Base-by-base conservation (phyloP, 2,888 invertebrate species). In the Lobophora halterata region DNA sequence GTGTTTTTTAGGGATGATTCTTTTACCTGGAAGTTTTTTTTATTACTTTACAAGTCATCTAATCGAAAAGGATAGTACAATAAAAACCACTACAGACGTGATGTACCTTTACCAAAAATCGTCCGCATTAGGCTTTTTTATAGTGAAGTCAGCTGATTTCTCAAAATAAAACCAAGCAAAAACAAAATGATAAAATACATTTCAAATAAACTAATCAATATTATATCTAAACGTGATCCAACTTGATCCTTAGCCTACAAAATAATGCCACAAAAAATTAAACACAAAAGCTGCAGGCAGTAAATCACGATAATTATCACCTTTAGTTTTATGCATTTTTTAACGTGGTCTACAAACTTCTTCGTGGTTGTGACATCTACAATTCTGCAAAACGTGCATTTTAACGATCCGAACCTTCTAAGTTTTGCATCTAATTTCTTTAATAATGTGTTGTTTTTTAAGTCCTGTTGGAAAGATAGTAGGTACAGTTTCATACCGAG, bases 311-410 rank as follows among this genome's bases (percentile, higher is more conserved):
- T 9, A 20, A 40, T 13, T 18, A 5, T 16, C 23, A 51, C 64
- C 60, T 58, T 50, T 57, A 10, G 46, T 36, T 45, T 28, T 10
- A 60, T 40, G 46, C 72, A 73, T 16, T 43, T 47, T 37, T 56
- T 45, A 1, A 70, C 36, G 44, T 77, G 71, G 5, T 33, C 14
- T 8, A 61, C 37, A 45, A 66, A 71, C 17, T 58, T 61, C 8
- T 52, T 51, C 6, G 61, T 36, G 5, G 47, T 43, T 19, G 46
- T 61, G 3, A 52, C 45, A 52, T 61, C 52, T 29, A n/a, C n/a
- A n/a, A 29, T 37, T 32, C 45, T 32, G 43, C 76, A 77, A 52
- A 68, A 55, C 29, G 61, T 50, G 46, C 77, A 78, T 43, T 49
- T 58, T 12, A 73, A 46, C 12, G 40, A 26, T 7, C 61, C 58